These are phyloP conservation scores for Peromyscus maniculatus DNA, from an alignment of 2,113 vertebrate species.

Conservation along the genomic window DNA sequence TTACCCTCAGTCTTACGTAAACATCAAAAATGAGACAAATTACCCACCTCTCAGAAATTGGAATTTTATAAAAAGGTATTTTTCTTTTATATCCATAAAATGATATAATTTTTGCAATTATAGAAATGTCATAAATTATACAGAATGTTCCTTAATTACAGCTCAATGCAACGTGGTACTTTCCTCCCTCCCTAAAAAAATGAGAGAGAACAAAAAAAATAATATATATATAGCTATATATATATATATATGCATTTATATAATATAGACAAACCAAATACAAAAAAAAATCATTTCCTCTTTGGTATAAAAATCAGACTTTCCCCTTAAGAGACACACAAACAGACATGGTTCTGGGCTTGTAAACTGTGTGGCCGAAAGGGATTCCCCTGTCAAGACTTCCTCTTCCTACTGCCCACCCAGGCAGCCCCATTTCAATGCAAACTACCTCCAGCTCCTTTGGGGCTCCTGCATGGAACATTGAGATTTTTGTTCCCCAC, in stretches of 20 bases:
- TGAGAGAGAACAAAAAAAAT: slow-evolving; percentile 81
- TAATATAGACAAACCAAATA: slow-evolving; percentile 84
- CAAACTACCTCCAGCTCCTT: background rate
- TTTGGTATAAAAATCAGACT: slow-evolving; percentile 86
- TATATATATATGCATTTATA: slow-evolving; percentile 75
- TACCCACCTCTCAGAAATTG: slow-evolving; percentile 77
- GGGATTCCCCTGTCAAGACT: slow-evolving; percentile 53
- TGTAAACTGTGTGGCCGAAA: slow-evolving; percentile 80
- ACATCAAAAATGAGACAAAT: slow-evolving; percentile 65
- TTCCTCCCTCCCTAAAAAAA: slow-evolving; percentile 76
- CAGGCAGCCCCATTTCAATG: background rate
- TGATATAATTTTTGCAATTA: slow-evolving; percentile 84
- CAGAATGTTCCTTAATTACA: slow-evolving; percentile 81
- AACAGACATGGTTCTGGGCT: slow-evolving; percentile 76
- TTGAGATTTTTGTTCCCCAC: background rate
- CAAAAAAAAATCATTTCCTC: slow-evolving; percentile 84
- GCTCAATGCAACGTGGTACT: slow-evolving; percentile 70
- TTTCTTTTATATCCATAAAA: slow-evolving; percentile 84
- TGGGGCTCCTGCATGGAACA: background rate
- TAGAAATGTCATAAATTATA: slow-evolving; percentile 88
- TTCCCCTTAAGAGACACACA: slow-evolving; percentile 81
- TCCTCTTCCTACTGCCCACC: background rate
- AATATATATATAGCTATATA: slow-evolving; percentile 80
- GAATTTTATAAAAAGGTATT: slow-evolving; percentile 78
- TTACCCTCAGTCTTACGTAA: background rate